These are phyloP conservation scores for Helogale parvula DNA, from an alignment of 2,113 vertebrate species.

Conservation along the genomic window DNA sequence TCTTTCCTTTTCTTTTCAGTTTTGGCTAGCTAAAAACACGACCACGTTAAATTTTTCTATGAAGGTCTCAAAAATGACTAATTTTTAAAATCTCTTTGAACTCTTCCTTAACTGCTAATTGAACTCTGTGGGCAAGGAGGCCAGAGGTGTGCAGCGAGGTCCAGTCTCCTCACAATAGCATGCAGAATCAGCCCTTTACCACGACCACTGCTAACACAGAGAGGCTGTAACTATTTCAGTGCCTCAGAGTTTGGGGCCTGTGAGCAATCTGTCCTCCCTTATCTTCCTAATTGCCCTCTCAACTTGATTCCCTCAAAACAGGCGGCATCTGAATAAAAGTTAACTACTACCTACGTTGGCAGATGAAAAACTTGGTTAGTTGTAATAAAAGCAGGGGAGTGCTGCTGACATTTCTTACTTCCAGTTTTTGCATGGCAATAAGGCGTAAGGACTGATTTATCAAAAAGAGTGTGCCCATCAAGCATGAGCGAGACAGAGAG, in stretches of 20 bases:
- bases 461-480: constrained; percentile 84
- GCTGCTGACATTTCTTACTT: constrained; percentile 84
- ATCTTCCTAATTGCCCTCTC: constrained; percentile 78
- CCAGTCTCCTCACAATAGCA: constrained; percentile 73
- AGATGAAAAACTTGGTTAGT: constrained; percentile 85
- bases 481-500: constrained; percentile 82
- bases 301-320: background rate
- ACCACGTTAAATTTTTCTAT: constrained; percentile 77
- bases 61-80: constrained; percentile 81
- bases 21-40: constrained; percentile 72
- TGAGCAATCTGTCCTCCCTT: constrained; percentile 81
- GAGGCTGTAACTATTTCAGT: constrained; percentile 73
- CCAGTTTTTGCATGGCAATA: constrained; percentile 84
- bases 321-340: constrained; percentile 71
- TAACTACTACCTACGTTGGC: constrained; percentile 83
- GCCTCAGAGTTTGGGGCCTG: constrained; percentile 78
- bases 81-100: constrained; percentile 83
- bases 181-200: constrained; percentile 75
- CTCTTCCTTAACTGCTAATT: constrained; percentile 85
- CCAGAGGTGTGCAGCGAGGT: constrained; percentile 76
- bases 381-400: constrained; percentile 80
- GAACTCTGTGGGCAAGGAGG: constrained; percentile 79
- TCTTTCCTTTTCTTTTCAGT: constrained; percentile 9
- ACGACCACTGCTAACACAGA: constrained; percentile 65
- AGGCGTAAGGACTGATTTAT: constrained; percentile 86